A percentile compares a stretch with the other conserved stretches of the same genome.
phyloP scores from a whole-genome alignment of 2,888 invertebrate genomes.

The Orthonychiurus folsomi region DNA sequence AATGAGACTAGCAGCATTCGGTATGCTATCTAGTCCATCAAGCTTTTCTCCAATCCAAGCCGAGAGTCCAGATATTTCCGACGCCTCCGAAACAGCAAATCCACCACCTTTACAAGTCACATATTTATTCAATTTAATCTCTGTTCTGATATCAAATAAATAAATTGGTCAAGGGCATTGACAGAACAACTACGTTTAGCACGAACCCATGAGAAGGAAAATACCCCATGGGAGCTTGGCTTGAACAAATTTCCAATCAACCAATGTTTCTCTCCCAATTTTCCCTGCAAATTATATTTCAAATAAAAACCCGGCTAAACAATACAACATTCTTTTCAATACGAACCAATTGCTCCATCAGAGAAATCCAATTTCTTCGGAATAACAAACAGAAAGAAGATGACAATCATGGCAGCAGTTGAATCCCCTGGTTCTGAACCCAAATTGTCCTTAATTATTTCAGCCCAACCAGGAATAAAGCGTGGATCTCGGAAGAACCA shows the following conservation, averaged over 20 bases:
- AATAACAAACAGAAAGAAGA: conserved; percentile 70
- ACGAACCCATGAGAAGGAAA: conserved; percentile 22
- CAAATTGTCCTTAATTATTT: conserved; percentile 51
- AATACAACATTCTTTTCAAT: conserved; percentile 42
- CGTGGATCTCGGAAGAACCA: conserved; percentile 86
- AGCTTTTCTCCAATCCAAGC: conserved; percentile 63
- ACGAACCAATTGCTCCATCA: too few species aligned
- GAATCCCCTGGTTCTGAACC: conserved; percentile 14
- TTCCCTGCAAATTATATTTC: background rate
- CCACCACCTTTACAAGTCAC: conserved; percentile 62
- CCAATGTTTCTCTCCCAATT: conserved; percentile 10
- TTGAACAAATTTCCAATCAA: conserved; percentile 68
- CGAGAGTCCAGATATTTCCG: conserved; percentile 68
- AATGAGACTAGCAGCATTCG: conserved; percentile 58
- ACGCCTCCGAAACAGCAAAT: conserved; percentile 80
- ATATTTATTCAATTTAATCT: too few species aligned
- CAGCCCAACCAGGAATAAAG: conserved; percentile 79
- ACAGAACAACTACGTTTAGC: too few species aligned
- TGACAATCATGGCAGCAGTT: conserved; percentile 62
- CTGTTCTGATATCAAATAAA: too few species aligned
- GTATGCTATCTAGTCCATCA: conserved; percentile 55
- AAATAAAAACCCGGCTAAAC: background rate
- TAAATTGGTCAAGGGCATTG: too few species aligned
- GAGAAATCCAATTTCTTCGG: conserved; percentile 70
- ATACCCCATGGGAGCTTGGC: conserved; percentile 74